Evolutionary conservation across 2,797 vertebrate species (phyloP).

Genomic region (Myotis vivesi): DNA sequence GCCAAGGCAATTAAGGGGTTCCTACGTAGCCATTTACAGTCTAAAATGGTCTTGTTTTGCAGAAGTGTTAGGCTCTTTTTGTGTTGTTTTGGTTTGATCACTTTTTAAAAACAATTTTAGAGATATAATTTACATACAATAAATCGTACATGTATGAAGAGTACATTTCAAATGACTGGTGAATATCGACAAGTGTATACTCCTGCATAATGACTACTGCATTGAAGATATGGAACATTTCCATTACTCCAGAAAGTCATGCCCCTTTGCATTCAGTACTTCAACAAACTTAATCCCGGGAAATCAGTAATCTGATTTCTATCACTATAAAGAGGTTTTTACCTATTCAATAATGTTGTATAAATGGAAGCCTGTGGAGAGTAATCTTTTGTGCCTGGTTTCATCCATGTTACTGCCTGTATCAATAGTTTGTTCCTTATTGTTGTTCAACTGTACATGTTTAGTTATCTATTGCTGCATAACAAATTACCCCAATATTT

Average conservation of each 20-base stretch:
- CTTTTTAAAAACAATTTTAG: background rate
- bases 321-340: background rate
- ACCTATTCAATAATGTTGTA: background rate
- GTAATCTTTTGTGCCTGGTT: background rate
- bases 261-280: background rate
- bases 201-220: background rate
- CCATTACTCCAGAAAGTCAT: background rate
- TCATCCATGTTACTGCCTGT: background rate
- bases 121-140: background rate
- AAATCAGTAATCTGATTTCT: background rate
- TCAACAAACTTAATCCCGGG: background rate
- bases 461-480: slow-evolving; percentile 3
- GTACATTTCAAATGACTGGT: background rate
- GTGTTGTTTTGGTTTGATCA: background rate
- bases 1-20: background rate
- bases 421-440: background rate
- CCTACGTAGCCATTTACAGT: background rate
- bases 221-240: background rate
- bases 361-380: background rate
- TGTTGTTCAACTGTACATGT: background rate
- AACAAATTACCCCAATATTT: slow-evolving; percentile 10
- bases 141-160: background rate
- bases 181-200: background rate
- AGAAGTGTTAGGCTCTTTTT: background rate
- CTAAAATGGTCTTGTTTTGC: background rate